Percentiles rank a stretch among this genome's conserved stretches.
Conservation (phyloP, 2,888 invertebrate species). For the Pristionchus mayeri region DNA sequence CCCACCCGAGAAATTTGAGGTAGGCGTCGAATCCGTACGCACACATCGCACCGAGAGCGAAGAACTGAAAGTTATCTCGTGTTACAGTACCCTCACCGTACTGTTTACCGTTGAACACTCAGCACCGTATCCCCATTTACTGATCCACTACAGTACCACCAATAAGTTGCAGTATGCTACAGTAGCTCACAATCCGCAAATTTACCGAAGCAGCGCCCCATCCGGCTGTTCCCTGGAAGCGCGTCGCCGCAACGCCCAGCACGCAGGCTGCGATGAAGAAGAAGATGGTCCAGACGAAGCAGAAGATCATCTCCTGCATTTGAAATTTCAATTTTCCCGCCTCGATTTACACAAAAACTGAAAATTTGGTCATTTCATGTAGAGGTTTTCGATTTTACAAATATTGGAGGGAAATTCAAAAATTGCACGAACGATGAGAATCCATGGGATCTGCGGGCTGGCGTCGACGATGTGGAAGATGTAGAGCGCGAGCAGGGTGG, state of each 20-base stretch:
- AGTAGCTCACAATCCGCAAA: slow-evolving; percentile 58
- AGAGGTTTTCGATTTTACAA: not conserved
- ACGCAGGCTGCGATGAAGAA: slow-evolving; percentile 86
- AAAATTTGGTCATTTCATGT: not conserved
- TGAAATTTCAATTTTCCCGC: not conserved
- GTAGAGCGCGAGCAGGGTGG: slow-evolving; percentile 86
- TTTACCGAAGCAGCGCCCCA: slow-evolving; percentile 86
- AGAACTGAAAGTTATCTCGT: slow-evolving; percentile 83
- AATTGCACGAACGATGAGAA: slow-evolving; percentile 83
- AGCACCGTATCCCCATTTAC: too few relatives aligned
- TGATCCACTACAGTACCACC: too few relatives aligned
- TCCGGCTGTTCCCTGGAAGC: slow-evolving; percentile 76
- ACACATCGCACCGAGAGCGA: slow-evolving; percentile 87
- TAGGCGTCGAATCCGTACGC: slow-evolving; percentile 87
- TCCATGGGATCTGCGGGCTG: slow-evolving; percentile 89
- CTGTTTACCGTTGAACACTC: too few relatives aligned
- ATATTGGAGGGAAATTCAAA: not conserved
- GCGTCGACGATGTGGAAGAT: slow-evolving; percentile 90
- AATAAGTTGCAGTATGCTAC: too few relatives aligned
- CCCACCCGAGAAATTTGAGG: slow-evolving; percentile 84
- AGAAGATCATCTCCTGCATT: slow-evolving; percentile 84
- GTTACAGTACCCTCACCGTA: too few relatives aligned
- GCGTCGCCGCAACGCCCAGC: slow-evolving; percentile 77
- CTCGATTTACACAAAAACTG: not conserved
- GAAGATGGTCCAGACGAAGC: slow-evolving; percentile 84